phyloP scores from a whole-genome alignment of 2,113 vertebrate species.

The Chloropsis hardwickii region DNA sequence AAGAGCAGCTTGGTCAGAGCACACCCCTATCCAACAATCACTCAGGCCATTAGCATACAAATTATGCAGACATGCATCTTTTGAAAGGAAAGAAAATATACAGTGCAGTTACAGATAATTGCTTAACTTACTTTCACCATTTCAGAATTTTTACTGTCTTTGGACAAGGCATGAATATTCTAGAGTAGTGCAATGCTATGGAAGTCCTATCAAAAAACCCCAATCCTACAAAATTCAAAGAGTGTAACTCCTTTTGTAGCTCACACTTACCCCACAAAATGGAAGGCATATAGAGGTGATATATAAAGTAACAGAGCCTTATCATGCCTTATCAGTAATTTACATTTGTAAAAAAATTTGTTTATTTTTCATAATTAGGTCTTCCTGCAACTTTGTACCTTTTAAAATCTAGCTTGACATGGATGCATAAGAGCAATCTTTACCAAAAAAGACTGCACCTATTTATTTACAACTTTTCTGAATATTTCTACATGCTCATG shows the following conservation, averaged over 20 bases:
- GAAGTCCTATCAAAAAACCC: not conserved
- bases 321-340: not conserved
- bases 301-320: not conserved
- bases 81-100: not conserved
- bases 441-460: not conserved
- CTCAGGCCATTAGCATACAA: not conserved
- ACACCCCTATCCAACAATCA: not conserved
- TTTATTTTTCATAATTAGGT: not conserved
- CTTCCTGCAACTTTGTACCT: not conserved
- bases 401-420: not conserved
- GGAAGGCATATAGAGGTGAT: not conserved
- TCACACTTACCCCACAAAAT: fast-evolving
- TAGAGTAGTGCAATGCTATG: not conserved
- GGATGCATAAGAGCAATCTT: not conserved
- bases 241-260: not conserved
- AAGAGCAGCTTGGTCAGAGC: not conserved
- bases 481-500: not conserved
- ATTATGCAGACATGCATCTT: not conserved
- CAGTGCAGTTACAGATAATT: not conserved
- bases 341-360: not conserved
- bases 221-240: not conserved
- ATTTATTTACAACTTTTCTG: not conserved
- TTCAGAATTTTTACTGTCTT: not conserved
- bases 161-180: not conserved
- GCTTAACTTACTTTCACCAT: not conserved